Percentiles rank a stretch among this genome's conserved stretches.
These are phyloP conservation scores for Heterotilapia buettikoferi DNA, from an alignment of 2,113 vertebrate species.

Conservation along the genomic window DNA sequence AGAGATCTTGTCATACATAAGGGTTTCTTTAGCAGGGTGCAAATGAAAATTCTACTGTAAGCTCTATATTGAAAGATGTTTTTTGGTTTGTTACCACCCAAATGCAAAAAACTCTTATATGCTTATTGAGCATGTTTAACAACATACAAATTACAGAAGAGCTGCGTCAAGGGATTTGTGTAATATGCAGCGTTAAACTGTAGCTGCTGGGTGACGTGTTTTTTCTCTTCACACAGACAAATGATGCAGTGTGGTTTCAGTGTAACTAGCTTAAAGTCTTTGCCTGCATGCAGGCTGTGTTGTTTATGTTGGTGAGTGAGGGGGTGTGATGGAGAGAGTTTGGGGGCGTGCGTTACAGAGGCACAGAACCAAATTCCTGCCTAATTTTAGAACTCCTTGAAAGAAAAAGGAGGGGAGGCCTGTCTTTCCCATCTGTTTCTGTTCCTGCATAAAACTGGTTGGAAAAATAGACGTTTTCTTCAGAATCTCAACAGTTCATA, in stretches of 20 bases:
- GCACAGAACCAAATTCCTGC: constrained; percentile 67
- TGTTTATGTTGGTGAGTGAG: constrained; percentile 59
- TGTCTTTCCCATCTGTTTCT: constrained; percentile 47
- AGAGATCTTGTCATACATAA: neutral
- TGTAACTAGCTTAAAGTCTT: constrained; percentile 2
- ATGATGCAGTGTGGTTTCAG: neutral
- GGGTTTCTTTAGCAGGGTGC: neutral
- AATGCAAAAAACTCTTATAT: constrained; percentile 8
- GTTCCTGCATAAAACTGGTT: constrained; percentile 11
- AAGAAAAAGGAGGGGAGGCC: constrained; percentile 54
- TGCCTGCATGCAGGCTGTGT: constrained; percentile 24
- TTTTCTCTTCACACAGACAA: neutral
- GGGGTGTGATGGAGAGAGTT: constrained; percentile 33
- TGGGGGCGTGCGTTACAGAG: constrained; percentile 43
- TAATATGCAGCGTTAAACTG: neutral
- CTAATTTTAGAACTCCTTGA: constrained; percentile 74
- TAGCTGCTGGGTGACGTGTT: neutral
- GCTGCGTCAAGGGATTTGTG: neutral
- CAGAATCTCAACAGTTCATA: neutral
- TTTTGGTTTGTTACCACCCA: neutral
- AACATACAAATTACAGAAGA: neutral
- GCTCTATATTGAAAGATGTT: neutral
- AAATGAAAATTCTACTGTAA: neutral
- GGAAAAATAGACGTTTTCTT: neutral
- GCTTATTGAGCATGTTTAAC: neutral